Percentiles rank a stretch among this genome's conserved stretches.
phyloP scores from a whole-genome alignment of 2,797 vertebrate species.

The Xyrichtys novacula region DNA sequence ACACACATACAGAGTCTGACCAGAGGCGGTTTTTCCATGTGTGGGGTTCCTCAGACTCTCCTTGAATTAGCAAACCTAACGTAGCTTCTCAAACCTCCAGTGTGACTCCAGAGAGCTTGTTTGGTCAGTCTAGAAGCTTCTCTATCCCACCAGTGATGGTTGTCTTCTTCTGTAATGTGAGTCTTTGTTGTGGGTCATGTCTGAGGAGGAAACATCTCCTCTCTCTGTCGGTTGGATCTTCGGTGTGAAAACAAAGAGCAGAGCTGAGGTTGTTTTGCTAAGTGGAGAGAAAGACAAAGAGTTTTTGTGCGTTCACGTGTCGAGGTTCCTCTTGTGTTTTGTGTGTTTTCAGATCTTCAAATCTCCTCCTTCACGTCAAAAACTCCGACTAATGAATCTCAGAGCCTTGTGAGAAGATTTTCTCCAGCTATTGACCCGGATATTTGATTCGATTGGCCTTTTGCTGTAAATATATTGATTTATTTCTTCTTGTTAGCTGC shows the following conservation, averaged over 20 bases:
- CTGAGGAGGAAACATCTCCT: too few species aligned
- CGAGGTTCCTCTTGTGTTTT: conserved; percentile 25
- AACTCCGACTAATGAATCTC: conserved; percentile 43
- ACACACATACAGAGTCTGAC: conserved; percentile 12
- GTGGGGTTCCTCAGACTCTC: conserved; percentile 26
- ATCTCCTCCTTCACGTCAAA: conserved; percentile 26
- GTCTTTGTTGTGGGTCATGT: conserved; percentile 32
- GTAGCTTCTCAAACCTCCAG: conserved; percentile 2
- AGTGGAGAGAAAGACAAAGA: conserved; percentile 48
- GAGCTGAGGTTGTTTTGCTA: conserved; percentile 24
- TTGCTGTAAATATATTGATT: conserved; percentile 44
- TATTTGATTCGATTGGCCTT: conserved; percentile 35
- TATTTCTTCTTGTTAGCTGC: conserved; percentile 24
- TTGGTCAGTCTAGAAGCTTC: too few species aligned
- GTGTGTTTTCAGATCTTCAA: too few species aligned
- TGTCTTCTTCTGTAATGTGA: conserved; percentile 12
- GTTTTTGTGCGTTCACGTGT: too few species aligned
- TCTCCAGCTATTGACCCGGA: conserved; percentile 47
- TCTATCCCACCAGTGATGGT: neutral
- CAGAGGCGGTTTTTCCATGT: conserved; percentile 27
- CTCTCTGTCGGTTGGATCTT: conserved; percentile 28
- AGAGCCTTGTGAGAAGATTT: conserved; percentile 41
- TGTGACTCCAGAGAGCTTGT: too few species aligned
- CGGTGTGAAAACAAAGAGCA: conserved; percentile 18
- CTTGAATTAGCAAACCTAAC: neutral